These are phyloP conservation scores for Tupiocoris notatus DNA, from an alignment of 2,888 invertebrate species.

Conservation along the genomic window DNA sequence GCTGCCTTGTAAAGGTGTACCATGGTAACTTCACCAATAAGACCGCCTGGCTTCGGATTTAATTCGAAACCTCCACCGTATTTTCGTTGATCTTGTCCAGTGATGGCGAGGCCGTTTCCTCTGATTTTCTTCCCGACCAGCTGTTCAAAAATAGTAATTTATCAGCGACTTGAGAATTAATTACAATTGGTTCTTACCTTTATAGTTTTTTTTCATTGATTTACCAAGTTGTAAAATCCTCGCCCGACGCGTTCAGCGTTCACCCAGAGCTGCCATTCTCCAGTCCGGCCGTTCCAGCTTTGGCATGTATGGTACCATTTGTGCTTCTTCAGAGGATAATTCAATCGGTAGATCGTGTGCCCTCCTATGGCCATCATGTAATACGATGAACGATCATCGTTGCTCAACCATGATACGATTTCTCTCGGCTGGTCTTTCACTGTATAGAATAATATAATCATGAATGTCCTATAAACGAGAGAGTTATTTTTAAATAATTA, in stretches of 20 bases:
- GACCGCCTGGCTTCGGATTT: constrained; percentile 60
- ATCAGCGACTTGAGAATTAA: background rate
- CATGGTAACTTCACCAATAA: constrained; percentile 75
- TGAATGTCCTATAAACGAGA: too few species aligned
- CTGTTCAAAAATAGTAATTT: constrained; percentile 4
- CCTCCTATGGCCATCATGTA: constrained; percentile 78
- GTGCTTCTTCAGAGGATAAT: constrained; percentile 67
- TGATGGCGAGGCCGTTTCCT: constrained; percentile 70
- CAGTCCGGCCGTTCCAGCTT: constrained; percentile 85
- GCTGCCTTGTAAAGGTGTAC: constrained; percentile 77
- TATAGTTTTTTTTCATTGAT: too few species aligned
- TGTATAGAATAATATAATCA: too few species aligned
- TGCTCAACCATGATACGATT: constrained; percentile 76
- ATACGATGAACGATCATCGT: constrained; percentile 76
- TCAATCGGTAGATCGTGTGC: constrained; percentile 74
- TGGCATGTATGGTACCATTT: constrained; percentile 69
- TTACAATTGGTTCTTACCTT: background rate
- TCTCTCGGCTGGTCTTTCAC: constrained; percentile 71
- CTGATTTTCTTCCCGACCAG: constrained; percentile 64
- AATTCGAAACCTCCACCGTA: constrained; percentile 60
- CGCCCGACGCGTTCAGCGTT: constrained; percentile 81
- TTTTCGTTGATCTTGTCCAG: constrained; percentile 69
- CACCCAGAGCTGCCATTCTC: constrained; percentile 88
- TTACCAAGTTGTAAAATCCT: constrained; percentile 82
- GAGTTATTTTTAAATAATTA: too few species aligned